Conservation (phyloP, 92 coral and sea anemone species). For the Phenganax subtilis region DNA sequence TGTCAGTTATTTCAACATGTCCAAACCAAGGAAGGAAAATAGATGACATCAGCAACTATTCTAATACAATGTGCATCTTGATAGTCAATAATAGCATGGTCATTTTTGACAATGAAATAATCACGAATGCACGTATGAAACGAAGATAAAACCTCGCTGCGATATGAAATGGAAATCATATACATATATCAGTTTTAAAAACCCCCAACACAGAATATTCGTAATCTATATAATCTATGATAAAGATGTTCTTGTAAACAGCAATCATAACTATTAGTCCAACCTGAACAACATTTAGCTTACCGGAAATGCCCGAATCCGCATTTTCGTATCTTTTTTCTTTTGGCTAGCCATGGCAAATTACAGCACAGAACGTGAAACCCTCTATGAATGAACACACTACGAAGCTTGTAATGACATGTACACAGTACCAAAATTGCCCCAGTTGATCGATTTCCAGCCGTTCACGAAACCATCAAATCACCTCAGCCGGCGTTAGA, state of each 20-base stretch:
- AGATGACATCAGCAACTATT: not conserved
- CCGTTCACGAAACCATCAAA: not conserved
- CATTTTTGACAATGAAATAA: not conserved
- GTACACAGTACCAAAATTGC: not conserved
- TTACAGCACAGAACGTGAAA: not conserved
- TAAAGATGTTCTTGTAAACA: slow-evolving; percentile 4
- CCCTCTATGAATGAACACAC: not conserved
- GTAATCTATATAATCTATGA: slow-evolving; percentile 12
- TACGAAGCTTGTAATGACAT: not conserved
- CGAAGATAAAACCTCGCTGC: no score
- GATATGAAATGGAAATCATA: no score
- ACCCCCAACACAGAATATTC: no score
- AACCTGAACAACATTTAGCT: slow-evolving; percentile 9
- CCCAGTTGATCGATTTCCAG: not conserved
- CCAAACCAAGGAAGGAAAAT: not conserved
- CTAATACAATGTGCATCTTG: not conserved
- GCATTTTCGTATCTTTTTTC: slow-evolving; percentile 95
- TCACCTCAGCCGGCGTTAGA: not conserved
- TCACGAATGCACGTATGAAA: not conserved
- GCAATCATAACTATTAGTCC: not conserved
- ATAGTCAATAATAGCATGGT: not conserved
- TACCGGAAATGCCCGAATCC: slow-evolving; percentile 98
- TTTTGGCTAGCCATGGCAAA: slow-evolving; percentile 28
- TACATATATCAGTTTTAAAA: no score
- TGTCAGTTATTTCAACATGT: no score